A percentile compares a stretch with the other conserved stretches of the same genome.
These are phyloP conservation scores for Phrynocephalus vlangalii DNA, from an alignment of 2,797 vertebrate species.

Conservation along the genomic window DNA sequence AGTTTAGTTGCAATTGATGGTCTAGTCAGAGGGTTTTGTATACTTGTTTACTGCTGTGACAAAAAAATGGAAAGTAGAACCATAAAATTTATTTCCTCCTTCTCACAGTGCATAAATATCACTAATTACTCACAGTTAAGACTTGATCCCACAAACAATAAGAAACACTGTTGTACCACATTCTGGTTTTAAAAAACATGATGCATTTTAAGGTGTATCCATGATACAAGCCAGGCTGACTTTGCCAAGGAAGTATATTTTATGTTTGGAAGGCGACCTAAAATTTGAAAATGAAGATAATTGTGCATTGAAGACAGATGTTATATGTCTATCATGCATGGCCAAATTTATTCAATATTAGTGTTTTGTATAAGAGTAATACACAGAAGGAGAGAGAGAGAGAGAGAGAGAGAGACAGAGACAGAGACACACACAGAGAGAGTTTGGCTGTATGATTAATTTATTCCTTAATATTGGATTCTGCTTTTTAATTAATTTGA, in stretches of 20 bases:
- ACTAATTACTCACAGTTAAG: too few species aligned
- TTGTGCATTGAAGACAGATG: background rate
- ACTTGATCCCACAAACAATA: too few species aligned
- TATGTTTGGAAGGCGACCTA: too few species aligned
- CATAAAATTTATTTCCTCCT: background rate
- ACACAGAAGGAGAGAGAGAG: background rate
- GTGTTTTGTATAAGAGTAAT: background rate
- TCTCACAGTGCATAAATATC: background rate
- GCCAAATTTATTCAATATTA: background rate
- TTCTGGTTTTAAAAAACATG: too few species aligned
- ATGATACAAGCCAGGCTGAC: too few species aligned
- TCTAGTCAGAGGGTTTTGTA: background rate
- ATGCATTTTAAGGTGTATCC: too few species aligned
- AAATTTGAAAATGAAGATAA: background rate
- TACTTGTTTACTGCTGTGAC: background rate
- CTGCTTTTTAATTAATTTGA: constrained; percentile 18
- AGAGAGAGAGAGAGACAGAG: too few species aligned
- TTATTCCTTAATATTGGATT: background rate
- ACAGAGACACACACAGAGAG: too few species aligned
- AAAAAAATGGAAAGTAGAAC: background rate
- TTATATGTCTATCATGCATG: background rate
- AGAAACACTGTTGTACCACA: too few species aligned
- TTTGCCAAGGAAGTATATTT: too few species aligned
- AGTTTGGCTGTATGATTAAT: constrained; percentile 6
- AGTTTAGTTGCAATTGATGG: background rate